These are phyloP conservation scores for Paratrypauchen microcephalus DNA, from an alignment of 2,797 vertebrate genomes.

Conservation along the genomic window DNA sequence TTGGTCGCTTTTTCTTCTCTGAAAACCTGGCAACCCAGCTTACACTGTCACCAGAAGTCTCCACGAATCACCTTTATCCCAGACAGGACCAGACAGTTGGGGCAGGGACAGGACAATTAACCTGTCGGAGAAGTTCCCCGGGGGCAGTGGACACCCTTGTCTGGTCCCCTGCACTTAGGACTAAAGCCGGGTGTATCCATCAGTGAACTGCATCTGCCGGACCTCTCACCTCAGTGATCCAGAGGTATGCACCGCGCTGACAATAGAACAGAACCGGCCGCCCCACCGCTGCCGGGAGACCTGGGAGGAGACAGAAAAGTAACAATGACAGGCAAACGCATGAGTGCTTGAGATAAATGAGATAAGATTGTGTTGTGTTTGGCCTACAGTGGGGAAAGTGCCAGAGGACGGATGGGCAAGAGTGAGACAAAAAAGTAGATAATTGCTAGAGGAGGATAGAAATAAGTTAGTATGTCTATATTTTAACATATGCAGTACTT, in stretches of 20 bases:
- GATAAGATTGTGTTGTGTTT: constrained; percentile 11
- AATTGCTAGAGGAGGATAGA: not conserved
- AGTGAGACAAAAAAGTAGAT: not conserved
- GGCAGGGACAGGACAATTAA: constrained; percentile 47
- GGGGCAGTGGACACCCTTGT: constrained; percentile 24
- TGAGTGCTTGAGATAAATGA: constrained; percentile 12
- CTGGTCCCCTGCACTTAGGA: constrained; percentile 22
- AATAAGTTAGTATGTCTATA: too few species aligned
- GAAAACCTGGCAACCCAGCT: not conserved
- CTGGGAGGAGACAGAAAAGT: constrained; percentile 5
- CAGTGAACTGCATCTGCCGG: constrained; percentile 43
- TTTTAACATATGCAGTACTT: too few species aligned
- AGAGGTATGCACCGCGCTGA: constrained; percentile 38
- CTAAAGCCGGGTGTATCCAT: constrained; percentile 48
- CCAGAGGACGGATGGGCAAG: not conserved
- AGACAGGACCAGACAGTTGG: constrained; percentile 3
- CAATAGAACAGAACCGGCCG: constrained; percentile 5
- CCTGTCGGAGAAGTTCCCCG: constrained; percentile 44
- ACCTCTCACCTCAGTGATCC: constrained; percentile 46
- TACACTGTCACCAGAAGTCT: constrained; percentile 55
- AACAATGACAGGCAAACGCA: constrained; percentile 14
- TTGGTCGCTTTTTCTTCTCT: too few species aligned
- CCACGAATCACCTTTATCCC: constrained; percentile 22
- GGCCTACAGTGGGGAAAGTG: constrained; percentile 7
- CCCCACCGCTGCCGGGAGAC: not conserved